Base-by-base conservation (phyloP, 2,113 vertebrate species). In the Varanus komodoensis region DNA sequence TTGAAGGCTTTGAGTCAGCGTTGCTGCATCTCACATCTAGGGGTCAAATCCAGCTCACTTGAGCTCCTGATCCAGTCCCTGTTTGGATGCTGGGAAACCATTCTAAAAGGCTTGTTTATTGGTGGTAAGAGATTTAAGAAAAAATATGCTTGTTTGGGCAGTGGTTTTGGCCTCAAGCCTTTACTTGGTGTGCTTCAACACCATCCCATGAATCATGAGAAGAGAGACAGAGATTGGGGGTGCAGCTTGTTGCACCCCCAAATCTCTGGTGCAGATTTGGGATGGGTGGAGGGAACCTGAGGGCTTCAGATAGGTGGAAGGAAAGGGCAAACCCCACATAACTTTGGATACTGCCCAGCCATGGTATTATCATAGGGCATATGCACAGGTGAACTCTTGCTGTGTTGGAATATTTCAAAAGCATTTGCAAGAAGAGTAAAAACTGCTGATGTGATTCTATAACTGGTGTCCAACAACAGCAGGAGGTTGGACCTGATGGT, bases 291-390 rank as follows among this genome's bases (percentile, higher is more conserved):
- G 54, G 54, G 54, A 12, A 54, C 54, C 54, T 44, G 38, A 19
- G 74, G 44, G 21, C 21, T 77, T 19, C 74, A 77, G 34, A 44
- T 19, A 4, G 44, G 19, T 34, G 74, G 74, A 77, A 34, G 32
- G 38, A 7, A 44, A 44, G 23, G 9, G 38, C 38, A 44, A 44
- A 3, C 44, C 38, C 38, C 74, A 77, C 6, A 17, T 77, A 77
- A 77, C 74, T 38, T 38, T 38, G 38, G 38, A 77, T 23, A 34
- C 21, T 19, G 57, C 14, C 38, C 90, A 95, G 87, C 85, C 93
- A 94, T 61, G 93, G 91, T 87, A 94, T 94, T 92, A 91, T 61
- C 92, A 91, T 32, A 93, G 94, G 90, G 92, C 87, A 93, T 86
- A 79, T 83, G n/a, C 29, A 19, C 38, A 67, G 92, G 92, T 88